Evolutionary conservation across 2,797 vertebrate genomes (phyloP).

Genomic region (Sebastes oblongus): DNA sequence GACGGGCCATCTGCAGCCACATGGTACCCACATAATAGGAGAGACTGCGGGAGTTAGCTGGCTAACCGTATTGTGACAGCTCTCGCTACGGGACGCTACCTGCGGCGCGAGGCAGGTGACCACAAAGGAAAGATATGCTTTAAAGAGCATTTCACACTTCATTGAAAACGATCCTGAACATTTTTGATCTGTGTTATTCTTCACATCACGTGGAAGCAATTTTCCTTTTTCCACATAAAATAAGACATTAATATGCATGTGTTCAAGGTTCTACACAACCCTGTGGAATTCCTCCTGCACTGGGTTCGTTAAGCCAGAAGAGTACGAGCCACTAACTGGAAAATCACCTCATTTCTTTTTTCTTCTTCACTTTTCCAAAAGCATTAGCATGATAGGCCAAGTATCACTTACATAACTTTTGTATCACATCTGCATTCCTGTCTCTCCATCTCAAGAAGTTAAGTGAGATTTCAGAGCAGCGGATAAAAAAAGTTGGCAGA

Average conservation of each 20-base stretch:
- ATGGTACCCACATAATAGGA: background rate
- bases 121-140: background rate
- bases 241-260: slow-evolving; percentile 10
- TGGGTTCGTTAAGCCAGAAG: slow-evolving; percentile 44
- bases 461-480: slow-evolving; percentile 13
- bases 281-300: slow-evolving; percentile 8
- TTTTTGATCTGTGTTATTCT: background rate
- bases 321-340: slow-evolving; percentile 42
- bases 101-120: background rate
- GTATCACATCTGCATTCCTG: slow-evolving; percentile 14
- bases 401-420: slow-evolving; percentile 33
- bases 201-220: background rate
- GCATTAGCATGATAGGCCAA: slow-evolving; percentile 20
- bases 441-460: background rate
- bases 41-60: background rate
- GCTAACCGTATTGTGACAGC: slow-evolving; percentile 10
- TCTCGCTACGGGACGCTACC: background rate
- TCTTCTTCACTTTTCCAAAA: slow-evolving; percentile 35
- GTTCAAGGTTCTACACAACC: slow-evolving; percentile 3
- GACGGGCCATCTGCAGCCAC: slow-evolving; percentile 46
- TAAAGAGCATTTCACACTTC: slow-evolving; percentile 2
- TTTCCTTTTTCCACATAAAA: background rate
- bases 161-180: background rate
- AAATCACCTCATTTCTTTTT: slow-evolving; percentile 37
- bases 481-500: background rate